Evolutionary conservation across 2,113 vertebrate species (phyloP), one percentile per base, ranked within the genome.

Genomic region (Trichechus manatus): DNA sequence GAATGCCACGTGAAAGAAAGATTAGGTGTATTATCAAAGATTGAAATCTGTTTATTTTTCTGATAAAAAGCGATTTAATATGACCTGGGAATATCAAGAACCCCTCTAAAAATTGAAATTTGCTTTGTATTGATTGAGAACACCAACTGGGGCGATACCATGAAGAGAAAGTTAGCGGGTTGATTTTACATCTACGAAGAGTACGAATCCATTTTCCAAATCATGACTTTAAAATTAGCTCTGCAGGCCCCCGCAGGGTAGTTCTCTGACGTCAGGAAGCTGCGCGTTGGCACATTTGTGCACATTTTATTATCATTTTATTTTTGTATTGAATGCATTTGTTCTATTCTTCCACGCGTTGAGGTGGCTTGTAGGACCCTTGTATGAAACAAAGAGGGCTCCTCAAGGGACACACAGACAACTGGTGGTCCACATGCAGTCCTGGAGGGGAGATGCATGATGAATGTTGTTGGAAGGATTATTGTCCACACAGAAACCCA

Each of bases 171-270:
- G n/a, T 14, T 22, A 88, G 31, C 8, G 61, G 6, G 61, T 53
- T 39, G 78, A 10, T 89, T 77, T 42, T 42, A 44, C 33, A 83
- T 39, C 50, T 85, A 44, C 7, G 72, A 89, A 44, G 23, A 61
- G 23, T 50, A 64, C 53, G 50, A 33, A 66, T 66, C 10, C 13
- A n/a, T 64, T 50, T 66, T 81, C 64, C 47, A 47, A 70, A 66
- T 53, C 15, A 1, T 42, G 74, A 86, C 31, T 66, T 87, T 13
- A 66, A 27, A 80, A n/a, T 22, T 9, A 11, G 0, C 56, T 27
- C 0, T 0, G 0, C 29, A 70, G 78, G 4, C 0, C 9, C 5
- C 47, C 14, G 3, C 20, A 59, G 20, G 56, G 22, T 9, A 42
- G n/a, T 3, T 3, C 9, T 77, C 63, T 36, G 42, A n/a, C 9